Evolutionary conservation across 2,888 invertebrate species (phyloP).

Genomic region (Carterocephalus palaemon): DNA sequence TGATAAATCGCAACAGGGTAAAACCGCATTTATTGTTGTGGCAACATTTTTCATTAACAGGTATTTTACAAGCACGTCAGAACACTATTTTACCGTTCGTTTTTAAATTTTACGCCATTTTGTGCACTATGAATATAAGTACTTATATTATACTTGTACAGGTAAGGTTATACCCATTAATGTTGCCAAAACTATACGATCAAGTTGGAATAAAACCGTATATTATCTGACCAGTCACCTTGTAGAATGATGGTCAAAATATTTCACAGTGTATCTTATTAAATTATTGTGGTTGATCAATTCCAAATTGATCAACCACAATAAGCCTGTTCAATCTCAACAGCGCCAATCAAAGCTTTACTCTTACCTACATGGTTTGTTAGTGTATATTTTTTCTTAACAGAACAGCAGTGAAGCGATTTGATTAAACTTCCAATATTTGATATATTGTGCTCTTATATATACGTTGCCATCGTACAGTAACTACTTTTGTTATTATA

Average conservation of each 20-base stretch:
- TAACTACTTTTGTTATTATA: slow-evolving; percentile 1
- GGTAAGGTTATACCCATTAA: too few species aligned
- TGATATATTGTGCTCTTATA: slow-evolving; percentile 5
- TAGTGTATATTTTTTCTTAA: slow-evolving; percentile 64
- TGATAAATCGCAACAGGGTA: slow-evolving; percentile 67
- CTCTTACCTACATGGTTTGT: slow-evolving; percentile 62
- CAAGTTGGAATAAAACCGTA: slow-evolving; percentile 67
- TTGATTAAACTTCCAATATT: neutral
- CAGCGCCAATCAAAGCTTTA: slow-evolving; percentile 69
- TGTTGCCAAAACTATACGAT: slow-evolving; percentile 71
- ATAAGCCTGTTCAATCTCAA: slow-evolving; percentile 47
- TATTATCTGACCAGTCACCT: slow-evolving; percentile 1
- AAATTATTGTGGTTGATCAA: too few species aligned
- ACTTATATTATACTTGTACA: too few species aligned
- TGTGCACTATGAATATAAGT: too few species aligned
- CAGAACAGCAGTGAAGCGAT: slow-evolving; percentile 15
- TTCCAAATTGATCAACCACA: slow-evolving; percentile 75
- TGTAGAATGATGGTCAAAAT: too few species aligned
- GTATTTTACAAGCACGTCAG: too few species aligned
- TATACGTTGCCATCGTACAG: too few species aligned
- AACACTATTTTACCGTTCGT: too few species aligned
- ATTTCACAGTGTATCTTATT: too few species aligned
- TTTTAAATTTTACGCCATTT: slow-evolving; percentile 1
- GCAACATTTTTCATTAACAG: slow-evolving; percentile 53
- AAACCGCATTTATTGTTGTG: slow-evolving; percentile 52